Evolutionary conservation across 1,140 invertebrate species (phyloP), one percentile per base, ranked within the genome.

Genomic region (Zaprionus gabonicus): DNA sequence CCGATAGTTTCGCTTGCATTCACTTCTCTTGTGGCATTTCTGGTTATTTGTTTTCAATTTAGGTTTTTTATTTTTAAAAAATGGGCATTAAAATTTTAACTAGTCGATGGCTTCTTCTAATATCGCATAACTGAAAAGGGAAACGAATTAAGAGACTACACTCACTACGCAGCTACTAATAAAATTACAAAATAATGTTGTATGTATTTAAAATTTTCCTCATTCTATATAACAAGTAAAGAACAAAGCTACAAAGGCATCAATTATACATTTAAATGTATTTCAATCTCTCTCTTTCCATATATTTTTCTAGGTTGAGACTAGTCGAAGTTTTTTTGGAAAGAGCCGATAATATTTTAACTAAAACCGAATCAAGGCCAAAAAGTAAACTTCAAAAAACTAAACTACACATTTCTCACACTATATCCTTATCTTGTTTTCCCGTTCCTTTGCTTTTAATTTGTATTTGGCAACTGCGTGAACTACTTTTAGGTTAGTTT

Each of bases 381-480:
- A 75, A 75, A 75, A 71, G 72, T 75, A 70, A 70, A 64, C 72
- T 75, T 53, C 20, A 46, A 27, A 38, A 41, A 44, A 46, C 10
- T 34, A 34, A 75, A 64, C 55, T 60, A 53, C 46, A 69, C 31
- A n/a, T 55, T 20, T 49, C 51, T 65, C 3, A 57, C 53, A 34
- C 53, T 31, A 62, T 62, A 56, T 66, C 57, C 36, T 69, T 74
- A 28, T 46, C 38, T 58, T 58, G 20, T 12, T 34, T 44, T 31
- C 15, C 13, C 34, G 13, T 10, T 25, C 51, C 25, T 23, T 17
- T 60, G n/a, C 28, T 38, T 28, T 20, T 23, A 49, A 38, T 53
- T 66, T 66, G 51, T 72, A 70, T 78, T 85, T 82, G 83, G 71
- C 83, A 85, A 79, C 71, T 62, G 71, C 57, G 73, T 71, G 83